These are phyloP conservation scores for Panulirus ornatus DNA, from an alignment of 1,140 invertebrate genomes.

Conservation along the genomic window DNA sequence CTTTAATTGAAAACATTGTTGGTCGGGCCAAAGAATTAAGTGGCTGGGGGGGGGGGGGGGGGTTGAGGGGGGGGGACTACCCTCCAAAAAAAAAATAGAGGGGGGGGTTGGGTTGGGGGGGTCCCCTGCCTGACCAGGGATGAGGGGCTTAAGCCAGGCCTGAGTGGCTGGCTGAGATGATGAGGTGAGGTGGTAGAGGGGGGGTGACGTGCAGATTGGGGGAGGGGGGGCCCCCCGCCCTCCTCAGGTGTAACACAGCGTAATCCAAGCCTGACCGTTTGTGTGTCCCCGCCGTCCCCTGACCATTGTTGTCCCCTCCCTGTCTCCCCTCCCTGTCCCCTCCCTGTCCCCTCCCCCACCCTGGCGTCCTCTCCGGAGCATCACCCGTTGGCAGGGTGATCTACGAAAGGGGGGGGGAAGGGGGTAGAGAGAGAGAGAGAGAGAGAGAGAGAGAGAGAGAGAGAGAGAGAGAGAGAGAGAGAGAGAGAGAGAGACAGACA, in stretches of 20 bases:
- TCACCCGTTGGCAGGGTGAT: too few relatives aligned
- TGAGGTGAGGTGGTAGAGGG: neutral
- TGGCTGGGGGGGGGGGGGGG: neutral
- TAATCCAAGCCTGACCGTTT: conserved; percentile 42
- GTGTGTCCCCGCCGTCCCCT: neutral
- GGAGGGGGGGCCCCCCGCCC: neutral
- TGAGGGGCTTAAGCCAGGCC: too few relatives aligned
- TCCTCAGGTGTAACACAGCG: neutral
- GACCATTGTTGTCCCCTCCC: neutral
- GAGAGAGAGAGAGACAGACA: conserved; percentile 1
- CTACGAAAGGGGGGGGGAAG: neutral
- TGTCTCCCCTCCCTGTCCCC: neutral
- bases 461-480: neutral
- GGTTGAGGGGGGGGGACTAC: neutral
- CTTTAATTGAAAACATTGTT: conserved; percentile 58
- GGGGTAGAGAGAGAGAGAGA: conserved; percentile 1
- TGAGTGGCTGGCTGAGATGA: neutral
- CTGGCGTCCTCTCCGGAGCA: neutral
- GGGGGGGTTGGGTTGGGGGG: neutral
- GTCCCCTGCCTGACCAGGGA: too few relatives aligned
- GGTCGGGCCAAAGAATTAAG: conserved; percentile 46
- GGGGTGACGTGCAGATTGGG: neutral
- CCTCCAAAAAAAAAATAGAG: conserved; percentile 14
- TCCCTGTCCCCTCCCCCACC: neutral
- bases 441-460: conserved; percentile 25